phyloP scores from a whole-genome alignment of 2,888 invertebrate genomes.

The Nomada flava region DNA sequence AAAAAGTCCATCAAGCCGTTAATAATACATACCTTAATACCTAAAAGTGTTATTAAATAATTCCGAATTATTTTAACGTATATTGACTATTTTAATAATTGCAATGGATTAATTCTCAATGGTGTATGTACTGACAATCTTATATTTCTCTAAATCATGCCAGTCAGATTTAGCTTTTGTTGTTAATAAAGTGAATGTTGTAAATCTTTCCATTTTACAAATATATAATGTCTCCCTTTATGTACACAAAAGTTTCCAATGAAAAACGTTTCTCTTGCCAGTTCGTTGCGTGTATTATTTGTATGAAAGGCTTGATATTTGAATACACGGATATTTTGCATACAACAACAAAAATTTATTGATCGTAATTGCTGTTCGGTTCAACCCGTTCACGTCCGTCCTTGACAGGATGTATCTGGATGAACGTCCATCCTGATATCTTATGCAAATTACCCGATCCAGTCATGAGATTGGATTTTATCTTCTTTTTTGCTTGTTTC shows the following conservation, averaged over 20 bases:
- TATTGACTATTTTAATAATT: too few relatives aligned
- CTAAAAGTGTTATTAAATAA: too few relatives aligned
- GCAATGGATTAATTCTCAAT: too few relatives aligned
- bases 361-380: constrained; percentile 70
- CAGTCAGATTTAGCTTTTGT: too few relatives aligned
- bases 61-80: too few relatives aligned
- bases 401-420: constrained; percentile 64
- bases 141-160: too few relatives aligned
- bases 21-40: too few relatives aligned
- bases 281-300: not conserved
- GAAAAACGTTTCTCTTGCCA: not conserved
- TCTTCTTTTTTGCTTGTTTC: constrained; percentile 24
- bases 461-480: constrained; percentile 38
- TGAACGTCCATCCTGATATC: constrained; percentile 67
- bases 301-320: not conserved
- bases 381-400: constrained; percentile 56
- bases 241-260: not conserved
- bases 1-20: too few relatives aligned
- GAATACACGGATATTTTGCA: constrained; percentile 14
- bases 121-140: too few relatives aligned
- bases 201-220: too few relatives aligned
- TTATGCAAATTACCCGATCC: constrained; percentile 67
- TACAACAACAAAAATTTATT: constrained; percentile 64
- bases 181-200: too few relatives aligned
- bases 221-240: too few relatives aligned